A percentile compares a stretch with the other conserved stretches of the same genome.
These are phyloP conservation scores for Eudyptes chrysolophus DNA, from an alignment of 2,113 vertebrate genomes.

Conservation along the genomic window DNA sequence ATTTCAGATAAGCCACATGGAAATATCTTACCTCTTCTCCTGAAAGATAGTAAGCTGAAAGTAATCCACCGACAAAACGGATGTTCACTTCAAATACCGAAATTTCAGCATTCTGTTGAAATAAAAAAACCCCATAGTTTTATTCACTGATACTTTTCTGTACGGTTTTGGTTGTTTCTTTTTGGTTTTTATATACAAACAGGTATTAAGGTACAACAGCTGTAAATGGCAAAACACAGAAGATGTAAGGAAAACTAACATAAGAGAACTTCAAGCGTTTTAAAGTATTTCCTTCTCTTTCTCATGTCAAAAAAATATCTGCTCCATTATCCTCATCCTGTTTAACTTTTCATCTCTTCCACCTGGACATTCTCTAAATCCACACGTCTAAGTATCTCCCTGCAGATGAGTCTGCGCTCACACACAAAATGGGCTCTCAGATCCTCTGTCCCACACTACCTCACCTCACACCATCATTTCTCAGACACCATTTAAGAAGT, in stretches of 20 bases:
- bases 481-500: neutral
- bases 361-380: neutral
- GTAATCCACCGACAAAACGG: slow-evolving; percentile 94
- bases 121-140: slow-evolving; percentile 28
- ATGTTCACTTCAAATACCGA: slow-evolving; percentile 99
- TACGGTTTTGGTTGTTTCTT: neutral
- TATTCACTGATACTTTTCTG: neutral
- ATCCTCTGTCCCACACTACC: neutral
- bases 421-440: neutral
- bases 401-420: neutral
- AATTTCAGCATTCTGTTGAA: slow-evolving; percentile 90
- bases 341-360: neutral
- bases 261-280: neutral
- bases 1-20: neutral
- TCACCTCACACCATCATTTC: neutral
- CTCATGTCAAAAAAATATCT: neutral
- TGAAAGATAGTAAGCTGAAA: slow-evolving; percentile 97
- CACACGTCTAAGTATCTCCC: neutral
- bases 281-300: neutral
- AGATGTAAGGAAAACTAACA: neutral
- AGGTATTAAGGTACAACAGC: neutral
- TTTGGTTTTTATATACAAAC: neutral
- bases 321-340: neutral
- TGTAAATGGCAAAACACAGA: neutral
- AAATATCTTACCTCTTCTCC: slow-evolving; percentile 92